Percentiles rank a stretch among this genome's conserved stretches.
Conservation (phyloP, 2,797 vertebrate species). For the Melopsittacus undulatus region DNA sequence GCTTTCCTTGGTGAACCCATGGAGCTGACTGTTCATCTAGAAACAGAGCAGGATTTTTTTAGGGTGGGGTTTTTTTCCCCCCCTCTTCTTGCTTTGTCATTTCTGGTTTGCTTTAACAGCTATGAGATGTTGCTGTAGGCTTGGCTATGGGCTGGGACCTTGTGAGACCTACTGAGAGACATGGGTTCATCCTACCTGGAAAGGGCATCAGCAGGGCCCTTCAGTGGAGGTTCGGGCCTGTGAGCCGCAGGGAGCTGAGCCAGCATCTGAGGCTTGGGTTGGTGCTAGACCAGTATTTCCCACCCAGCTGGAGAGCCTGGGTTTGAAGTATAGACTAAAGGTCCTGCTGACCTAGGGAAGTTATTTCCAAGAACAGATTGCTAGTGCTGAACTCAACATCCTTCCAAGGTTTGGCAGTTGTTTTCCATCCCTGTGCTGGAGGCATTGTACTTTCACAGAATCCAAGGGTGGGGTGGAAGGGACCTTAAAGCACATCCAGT, state of each 20-base stretch:
- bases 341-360: neutral
- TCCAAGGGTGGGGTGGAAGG: neutral
- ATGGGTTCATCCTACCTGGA: neutral
- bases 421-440: neutral
- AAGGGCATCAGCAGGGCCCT: neutral
- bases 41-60: neutral
- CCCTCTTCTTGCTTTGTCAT: neutral
- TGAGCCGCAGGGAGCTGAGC: neutral
- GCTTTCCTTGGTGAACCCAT: neutral
- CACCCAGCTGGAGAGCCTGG: neutral
- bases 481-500: neutral
- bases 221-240: neutral
- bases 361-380: neutral
- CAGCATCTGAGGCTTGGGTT: neutral
- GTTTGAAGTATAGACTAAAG: neutral
- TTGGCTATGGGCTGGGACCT: neutral
- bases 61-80: accelerated
- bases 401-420: neutral
- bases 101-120: neutral
- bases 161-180: neutral
- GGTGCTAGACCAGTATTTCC: neutral
- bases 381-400: neutral
- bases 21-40: neutral
- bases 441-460: neutral
- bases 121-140: neutral